phyloP scores from a whole-genome alignment of 2,888 invertebrate species.

The Reticulitermes lucifugus region DNA sequence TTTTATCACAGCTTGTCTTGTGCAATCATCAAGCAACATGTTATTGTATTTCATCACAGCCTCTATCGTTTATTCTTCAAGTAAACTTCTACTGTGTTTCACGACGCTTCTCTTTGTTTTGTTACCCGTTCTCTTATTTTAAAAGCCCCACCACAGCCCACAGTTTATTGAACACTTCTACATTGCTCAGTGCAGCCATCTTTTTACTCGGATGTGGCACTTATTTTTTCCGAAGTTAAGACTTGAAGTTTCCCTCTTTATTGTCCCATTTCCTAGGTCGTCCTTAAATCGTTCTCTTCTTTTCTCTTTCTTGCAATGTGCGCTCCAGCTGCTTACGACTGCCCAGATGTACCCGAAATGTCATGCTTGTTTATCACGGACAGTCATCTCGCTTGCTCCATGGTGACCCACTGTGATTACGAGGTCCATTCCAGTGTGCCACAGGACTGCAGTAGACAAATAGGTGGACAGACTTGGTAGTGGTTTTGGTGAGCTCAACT shows the following conservation, averaged over 20 bases:
- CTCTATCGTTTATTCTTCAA: too few relatives aligned
- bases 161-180: slow-evolving; percentile 15
- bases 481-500: neutral
- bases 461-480: neutral
- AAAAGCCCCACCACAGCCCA: neutral
- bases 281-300: neutral
- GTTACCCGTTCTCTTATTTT: too few relatives aligned
- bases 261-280: neutral
- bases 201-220: neutral
- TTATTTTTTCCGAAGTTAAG: neutral
- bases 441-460: neutral
- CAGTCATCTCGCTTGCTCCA: neutral
- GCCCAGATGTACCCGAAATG: neutral
- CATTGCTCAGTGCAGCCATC: neutral
- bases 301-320: neutral
- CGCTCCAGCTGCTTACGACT: neutral
- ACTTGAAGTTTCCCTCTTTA: neutral
- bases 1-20: too few relatives aligned
- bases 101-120: too few relatives aligned
- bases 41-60: too few relatives aligned
- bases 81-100: too few relatives aligned
- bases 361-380: neutral
- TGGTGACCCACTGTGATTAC: neutral
- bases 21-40: too few relatives aligned
- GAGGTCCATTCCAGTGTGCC: neutral